Conservation (phyloP, 1,140 invertebrate genomes). For the Drosophila grimshawi region DNA sequence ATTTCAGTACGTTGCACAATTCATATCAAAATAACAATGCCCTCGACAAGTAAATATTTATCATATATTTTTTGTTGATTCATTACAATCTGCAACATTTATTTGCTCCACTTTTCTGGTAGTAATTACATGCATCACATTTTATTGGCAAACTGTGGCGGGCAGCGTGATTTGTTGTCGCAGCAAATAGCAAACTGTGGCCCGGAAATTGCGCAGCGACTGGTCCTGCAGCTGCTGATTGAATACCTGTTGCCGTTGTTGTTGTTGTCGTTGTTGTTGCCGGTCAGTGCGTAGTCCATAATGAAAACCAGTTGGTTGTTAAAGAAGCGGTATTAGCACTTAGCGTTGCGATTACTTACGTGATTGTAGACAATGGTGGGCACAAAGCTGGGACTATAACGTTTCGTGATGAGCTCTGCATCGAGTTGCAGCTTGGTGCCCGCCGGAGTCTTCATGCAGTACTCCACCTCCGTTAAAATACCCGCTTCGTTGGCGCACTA, state of each 20-base stretch:
- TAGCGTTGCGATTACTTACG: conserved; percentile 63
- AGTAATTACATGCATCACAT: conserved; percentile 13
- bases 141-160: conserved; percentile 57
- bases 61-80: background rate
- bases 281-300: conserved; percentile 14
- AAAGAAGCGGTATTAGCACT: conserved; percentile 24
- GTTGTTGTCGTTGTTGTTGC: background rate
- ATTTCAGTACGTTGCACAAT: background rate
- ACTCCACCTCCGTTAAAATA: conserved; percentile 76
- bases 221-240: conserved; percentile 78
- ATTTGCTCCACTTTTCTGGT: conserved; percentile 8
- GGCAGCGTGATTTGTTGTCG: conserved; percentile 58
- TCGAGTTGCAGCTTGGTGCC: conserved; percentile 85
- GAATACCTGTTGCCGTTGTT: conserved; percentile 69
- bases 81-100: background rate
- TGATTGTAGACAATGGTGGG: conserved; percentile 87
- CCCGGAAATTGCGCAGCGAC: conserved; percentile 72
- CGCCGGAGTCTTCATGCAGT: conserved; percentile 81
- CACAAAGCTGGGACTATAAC: conserved; percentile 85
- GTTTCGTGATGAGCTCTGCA: conserved; percentile 85
- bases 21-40: background rate
- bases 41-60: background rate
- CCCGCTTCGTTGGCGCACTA: conserved; percentile 85
- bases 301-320: conserved; percentile 53
- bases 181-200: conserved; percentile 71